These are phyloP conservation scores for Microctonus brassicae DNA, from an alignment of 2,888 invertebrate species.

Conservation along the genomic window DNA sequence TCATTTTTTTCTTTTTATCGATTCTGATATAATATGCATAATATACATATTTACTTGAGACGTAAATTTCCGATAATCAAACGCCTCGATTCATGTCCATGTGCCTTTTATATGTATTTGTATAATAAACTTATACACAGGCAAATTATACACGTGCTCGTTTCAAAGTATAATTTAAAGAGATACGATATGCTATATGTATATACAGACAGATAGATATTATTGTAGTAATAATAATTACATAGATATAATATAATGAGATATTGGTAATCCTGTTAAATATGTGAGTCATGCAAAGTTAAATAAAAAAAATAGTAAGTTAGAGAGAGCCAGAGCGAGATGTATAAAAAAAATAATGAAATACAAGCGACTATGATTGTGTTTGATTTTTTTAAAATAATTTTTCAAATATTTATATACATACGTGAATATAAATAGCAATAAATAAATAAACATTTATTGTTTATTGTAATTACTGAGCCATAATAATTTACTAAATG, in stretches of 20 bases:
- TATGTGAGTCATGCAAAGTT: neutral
- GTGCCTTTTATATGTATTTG: slow-evolving; percentile 33
- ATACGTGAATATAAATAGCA: slow-evolving; percentile 47
- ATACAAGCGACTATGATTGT: neutral
- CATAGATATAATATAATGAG: neutral
- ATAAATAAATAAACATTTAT: slow-evolving; percentile 61
- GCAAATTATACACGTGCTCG: neutral
- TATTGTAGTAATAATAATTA: neutral
- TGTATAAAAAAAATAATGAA: slow-evolving; percentile 9
- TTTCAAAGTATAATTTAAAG: neutral
- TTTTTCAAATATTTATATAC: neutral
- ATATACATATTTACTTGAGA: neutral
- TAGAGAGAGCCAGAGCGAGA: too few relatives aligned
- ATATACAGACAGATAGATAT: neutral
- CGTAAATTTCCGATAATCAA: neutral
- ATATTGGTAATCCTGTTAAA: neutral
- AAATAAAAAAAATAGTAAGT: neutral
- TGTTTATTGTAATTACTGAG: slow-evolving; percentile 56
- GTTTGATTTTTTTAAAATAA: neutral
- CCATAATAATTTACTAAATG: slow-evolving; percentile 68
- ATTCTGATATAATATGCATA: neutral
- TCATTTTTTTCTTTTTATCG: neutral
- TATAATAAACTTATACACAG: neutral
- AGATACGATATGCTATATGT: neutral
- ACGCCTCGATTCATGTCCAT: neutral